phyloP scores from a whole-genome alignment of 2,113 vertebrate genomes.

The Centropus bengalensis region DNA sequence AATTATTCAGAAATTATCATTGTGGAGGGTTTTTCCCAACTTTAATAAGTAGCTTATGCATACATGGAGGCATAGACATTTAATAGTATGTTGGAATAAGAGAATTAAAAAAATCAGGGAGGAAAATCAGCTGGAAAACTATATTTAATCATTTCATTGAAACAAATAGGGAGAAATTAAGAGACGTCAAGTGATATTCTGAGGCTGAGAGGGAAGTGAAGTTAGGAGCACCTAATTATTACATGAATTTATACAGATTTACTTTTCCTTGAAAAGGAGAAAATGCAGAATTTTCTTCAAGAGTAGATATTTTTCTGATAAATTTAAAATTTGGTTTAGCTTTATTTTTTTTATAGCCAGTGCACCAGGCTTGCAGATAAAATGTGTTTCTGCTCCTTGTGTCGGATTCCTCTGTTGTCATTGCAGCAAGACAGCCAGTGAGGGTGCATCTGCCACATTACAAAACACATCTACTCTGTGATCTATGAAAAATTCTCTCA shows the following conservation, averaged over 20 bases:
- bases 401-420: background rate
- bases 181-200: background rate
- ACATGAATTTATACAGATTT: background rate
- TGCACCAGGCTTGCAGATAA: background rate
- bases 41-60: background rate
- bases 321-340: background rate
- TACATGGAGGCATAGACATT: background rate
- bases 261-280: background rate
- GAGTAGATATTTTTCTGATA: background rate
- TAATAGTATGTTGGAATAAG: background rate
- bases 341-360: background rate
- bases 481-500: background rate
- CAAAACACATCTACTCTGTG: background rate
- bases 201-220: background rate
- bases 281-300: background rate
- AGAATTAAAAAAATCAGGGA: background rate
- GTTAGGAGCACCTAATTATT: background rate
- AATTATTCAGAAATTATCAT: background rate
- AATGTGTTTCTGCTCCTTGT: background rate
- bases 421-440: background rate
- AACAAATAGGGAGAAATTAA: background rate
- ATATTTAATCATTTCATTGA: background rate
- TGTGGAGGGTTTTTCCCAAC: background rate
- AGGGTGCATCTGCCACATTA: background rate
- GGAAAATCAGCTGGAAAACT: background rate